A percentile compares a stretch with the other conserved stretches of the same genome.
Evolutionary conservation across 2,797 vertebrate genomes (phyloP).

Genomic region (Paedocypris micromegethes): DNA sequence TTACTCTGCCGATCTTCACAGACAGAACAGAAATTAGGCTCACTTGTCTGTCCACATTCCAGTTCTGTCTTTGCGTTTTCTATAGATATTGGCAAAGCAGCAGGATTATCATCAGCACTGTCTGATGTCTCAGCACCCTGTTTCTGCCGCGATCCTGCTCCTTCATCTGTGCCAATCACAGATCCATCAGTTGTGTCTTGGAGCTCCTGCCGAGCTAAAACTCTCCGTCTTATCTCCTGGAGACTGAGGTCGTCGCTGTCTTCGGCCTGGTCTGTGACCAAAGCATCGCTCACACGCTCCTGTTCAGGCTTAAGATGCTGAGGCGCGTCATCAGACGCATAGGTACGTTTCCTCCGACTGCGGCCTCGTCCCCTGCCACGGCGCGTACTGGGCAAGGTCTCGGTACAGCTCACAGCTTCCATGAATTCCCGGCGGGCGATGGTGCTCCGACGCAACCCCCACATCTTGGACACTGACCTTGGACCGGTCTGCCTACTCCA

Average conservation of each 20-base stretch:
- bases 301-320: conserved; percentile 23
- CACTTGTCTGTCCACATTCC: conserved; percentile 66
- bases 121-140: background rate
- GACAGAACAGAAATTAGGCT: conserved; percentile 77
- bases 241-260: conserved; percentile 80
- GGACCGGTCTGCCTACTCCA: too few species aligned
- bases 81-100: conserved; percentile 2
- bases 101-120: too few species aligned
- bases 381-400: conserved; percentile 59
- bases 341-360: background rate
- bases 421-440: conserved; percentile 84
- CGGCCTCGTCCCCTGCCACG: conserved; percentile 65
- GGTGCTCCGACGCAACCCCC: conserved; percentile 92
- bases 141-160: conserved; percentile 1
- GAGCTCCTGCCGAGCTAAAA: conserved; percentile 59
- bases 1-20: conserved; percentile 85
- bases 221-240: conserved; percentile 68
- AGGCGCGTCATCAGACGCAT: too few species aligned
- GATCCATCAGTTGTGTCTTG: conserved; percentile 10
- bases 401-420: conserved; percentile 68
- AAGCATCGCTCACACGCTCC: conserved; percentile 52
- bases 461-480: conserved; percentile 68
- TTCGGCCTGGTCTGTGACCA: conserved; percentile 66
- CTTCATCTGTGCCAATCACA: background rate
- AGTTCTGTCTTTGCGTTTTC: conserved; percentile 43